Percentiles rank a stretch among this genome's conserved stretches.
phyloP scores from a whole-genome alignment of 2,113 vertebrate species.

The Campylomormyrus numenius region DNA sequence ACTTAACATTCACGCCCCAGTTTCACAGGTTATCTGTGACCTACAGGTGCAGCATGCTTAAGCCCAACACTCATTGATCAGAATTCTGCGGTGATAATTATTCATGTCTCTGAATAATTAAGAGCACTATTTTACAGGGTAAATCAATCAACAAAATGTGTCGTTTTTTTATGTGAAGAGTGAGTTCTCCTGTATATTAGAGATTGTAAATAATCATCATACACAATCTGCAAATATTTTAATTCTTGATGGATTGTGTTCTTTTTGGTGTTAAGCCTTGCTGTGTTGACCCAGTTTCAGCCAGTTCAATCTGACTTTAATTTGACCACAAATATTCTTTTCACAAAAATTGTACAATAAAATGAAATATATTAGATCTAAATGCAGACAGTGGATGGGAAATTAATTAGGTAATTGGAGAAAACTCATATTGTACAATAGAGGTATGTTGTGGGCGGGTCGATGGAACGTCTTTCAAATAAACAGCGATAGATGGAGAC shows the following conservation, averaged over 20 bases:
- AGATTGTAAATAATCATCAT: not conserved
- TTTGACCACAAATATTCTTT: not conserved
- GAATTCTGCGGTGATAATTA: constrained; percentile 2
- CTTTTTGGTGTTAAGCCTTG: not conserved
- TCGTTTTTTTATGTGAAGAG: too few species aligned
- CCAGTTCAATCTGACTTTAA: not conserved
- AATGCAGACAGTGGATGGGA: not conserved
- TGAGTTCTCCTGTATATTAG: not conserved
- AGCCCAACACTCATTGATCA: not conserved
- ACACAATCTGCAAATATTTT: not conserved
- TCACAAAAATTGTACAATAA: not conserved
- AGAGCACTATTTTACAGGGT: not conserved
- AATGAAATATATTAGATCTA: not conserved
- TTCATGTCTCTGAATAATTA: constrained; percentile 13
- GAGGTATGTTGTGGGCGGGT: not conserved
- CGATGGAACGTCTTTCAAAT: not conserved
- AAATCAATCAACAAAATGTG: not conserved
- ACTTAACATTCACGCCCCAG: not conserved
- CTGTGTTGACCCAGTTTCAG: not conserved
- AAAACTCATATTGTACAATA: not conserved
- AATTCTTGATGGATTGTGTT: not conserved
- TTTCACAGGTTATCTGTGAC: not conserved
- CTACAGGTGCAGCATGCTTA: not conserved
- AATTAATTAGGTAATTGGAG: not conserved
- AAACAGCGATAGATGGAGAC: too few species aligned